These are phyloP conservation scores for Saimiri boliviensis DNA, from an alignment of 2,113 vertebrate genomes.

Conservation along the genomic window DNA sequence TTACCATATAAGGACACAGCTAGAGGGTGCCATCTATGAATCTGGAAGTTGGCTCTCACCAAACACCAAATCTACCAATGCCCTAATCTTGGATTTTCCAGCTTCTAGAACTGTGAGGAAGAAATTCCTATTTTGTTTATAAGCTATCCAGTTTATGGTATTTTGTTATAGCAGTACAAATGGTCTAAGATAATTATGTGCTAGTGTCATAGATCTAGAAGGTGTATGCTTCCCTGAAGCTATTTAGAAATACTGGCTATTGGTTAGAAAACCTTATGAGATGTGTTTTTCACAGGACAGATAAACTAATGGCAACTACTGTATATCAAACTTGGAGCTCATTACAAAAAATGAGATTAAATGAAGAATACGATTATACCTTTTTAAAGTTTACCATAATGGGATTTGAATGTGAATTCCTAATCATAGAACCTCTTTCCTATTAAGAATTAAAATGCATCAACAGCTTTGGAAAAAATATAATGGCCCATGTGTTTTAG, in stretches of 20 bases:
- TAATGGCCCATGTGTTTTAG: background rate
- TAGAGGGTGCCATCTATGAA: background rate
- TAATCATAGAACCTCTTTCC: background rate
- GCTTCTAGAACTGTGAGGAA: background rate
- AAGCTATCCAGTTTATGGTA: background rate
- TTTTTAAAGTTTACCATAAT: background rate
- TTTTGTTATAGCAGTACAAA: background rate
- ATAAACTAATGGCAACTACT: background rate
- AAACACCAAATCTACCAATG: background rate
- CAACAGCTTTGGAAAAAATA: slow-evolving; percentile 28
- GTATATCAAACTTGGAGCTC: background rate
- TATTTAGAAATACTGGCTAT: background rate
- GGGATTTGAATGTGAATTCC: background rate
- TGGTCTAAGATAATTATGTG: background rate
- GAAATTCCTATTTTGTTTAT: background rate
- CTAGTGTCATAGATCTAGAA: background rate
- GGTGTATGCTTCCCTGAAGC: background rate
- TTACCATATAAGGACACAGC: background rate
- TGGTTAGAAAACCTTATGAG: background rate
- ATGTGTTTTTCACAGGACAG: background rate
- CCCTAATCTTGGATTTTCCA: background rate
- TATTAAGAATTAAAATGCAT: background rate
- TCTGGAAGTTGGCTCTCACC: background rate
- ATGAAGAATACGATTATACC: background rate
- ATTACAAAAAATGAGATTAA: slow-evolving; percentile 22